Conservation (phyloP, 2,113 vertebrate species). For the Oplegnathus fasciatus region DNA sequence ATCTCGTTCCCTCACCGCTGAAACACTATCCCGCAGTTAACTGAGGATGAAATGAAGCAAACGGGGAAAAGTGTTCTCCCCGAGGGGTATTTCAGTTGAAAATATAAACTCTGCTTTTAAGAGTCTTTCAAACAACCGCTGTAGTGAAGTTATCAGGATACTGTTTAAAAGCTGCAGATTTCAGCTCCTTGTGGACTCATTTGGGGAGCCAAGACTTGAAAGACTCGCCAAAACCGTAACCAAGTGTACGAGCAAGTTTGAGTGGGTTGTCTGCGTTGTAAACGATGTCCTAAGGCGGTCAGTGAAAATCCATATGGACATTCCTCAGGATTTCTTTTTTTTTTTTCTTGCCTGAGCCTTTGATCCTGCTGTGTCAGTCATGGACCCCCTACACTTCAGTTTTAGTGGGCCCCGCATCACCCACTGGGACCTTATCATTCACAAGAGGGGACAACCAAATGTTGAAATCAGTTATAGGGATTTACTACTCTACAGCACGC, state of each 20-base stretch:
- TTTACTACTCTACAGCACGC: conserved; percentile 1
- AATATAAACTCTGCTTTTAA: conserved; percentile 57
- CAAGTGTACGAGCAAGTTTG: conserved; percentile 46
- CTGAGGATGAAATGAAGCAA: conserved; percentile 49
- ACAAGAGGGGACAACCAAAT: conserved; percentile 1
- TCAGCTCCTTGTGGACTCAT: conserved; percentile 48
- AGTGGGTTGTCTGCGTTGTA: conserved; percentile 57
- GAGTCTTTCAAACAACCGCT: conserved; percentile 17
- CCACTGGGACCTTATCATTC: conserved; percentile 11
- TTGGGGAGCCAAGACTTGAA: conserved; percentile 55
- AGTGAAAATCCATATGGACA: conserved; percentile 73
- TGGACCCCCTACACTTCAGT: conserved; percentile 25
- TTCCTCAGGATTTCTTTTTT: conserved; percentile 22
- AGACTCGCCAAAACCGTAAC: conserved; percentile 50
- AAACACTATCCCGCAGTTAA: conserved; percentile 54
- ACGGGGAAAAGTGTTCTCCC: conserved; percentile 32
- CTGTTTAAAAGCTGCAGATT: conserved; percentile 41
- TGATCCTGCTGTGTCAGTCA: conserved; percentile 60
- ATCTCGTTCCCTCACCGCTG: conserved; percentile 43
- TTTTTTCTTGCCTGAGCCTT: conserved; percentile 32
- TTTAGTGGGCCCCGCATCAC: conserved; percentile 1
- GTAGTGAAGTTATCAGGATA: conserved; percentile 9
- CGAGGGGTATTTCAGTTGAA: conserved; percentile 23
- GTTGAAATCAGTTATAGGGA: conserved; percentile 4
- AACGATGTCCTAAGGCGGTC: conserved; percentile 60